Evolutionary conservation across 2,113 vertebrate genomes (phyloP).

Genomic region (Dolichotis patagonum): DNA sequence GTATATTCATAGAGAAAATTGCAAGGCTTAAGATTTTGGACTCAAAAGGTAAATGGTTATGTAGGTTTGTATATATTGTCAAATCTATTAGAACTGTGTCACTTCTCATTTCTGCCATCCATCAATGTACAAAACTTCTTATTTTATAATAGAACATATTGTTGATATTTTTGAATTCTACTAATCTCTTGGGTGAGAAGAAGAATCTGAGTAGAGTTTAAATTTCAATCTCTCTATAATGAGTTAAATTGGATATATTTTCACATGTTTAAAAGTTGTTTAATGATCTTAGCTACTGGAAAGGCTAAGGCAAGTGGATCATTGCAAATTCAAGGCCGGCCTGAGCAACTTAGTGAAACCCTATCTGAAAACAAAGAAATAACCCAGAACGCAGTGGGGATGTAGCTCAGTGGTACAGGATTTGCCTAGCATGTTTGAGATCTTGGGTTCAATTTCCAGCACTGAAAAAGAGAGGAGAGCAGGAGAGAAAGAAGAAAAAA

Average conservation of each 20-base stretch:
- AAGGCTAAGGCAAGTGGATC: neutral
- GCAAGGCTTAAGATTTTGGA: neutral
- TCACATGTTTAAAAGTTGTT: neutral
- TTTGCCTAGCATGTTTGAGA: neutral
- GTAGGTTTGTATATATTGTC: neutral
- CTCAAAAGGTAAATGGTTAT: neutral
- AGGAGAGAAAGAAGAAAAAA: neutral
- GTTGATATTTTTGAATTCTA: neutral
- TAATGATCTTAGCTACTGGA: neutral
- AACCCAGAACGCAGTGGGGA: neutral
- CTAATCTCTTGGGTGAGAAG: neutral
- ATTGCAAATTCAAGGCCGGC: neutral
- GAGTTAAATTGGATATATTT: conserved; percentile 1
- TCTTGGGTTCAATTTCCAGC: neutral
- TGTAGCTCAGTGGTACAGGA: neutral
- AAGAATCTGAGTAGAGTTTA: neutral
- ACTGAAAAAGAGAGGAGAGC: neutral
- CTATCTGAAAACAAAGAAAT: neutral
- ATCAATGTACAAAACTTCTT: neutral
- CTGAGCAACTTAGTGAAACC: neutral
- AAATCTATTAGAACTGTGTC: neutral
- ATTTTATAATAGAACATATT: neutral
- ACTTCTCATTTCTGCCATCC: conserved; percentile 25
- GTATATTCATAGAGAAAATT: neutral
- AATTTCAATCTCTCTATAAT: neutral